Conservation (phyloP, 2,797 vertebrate species). For the Lophius americanus region DNA sequence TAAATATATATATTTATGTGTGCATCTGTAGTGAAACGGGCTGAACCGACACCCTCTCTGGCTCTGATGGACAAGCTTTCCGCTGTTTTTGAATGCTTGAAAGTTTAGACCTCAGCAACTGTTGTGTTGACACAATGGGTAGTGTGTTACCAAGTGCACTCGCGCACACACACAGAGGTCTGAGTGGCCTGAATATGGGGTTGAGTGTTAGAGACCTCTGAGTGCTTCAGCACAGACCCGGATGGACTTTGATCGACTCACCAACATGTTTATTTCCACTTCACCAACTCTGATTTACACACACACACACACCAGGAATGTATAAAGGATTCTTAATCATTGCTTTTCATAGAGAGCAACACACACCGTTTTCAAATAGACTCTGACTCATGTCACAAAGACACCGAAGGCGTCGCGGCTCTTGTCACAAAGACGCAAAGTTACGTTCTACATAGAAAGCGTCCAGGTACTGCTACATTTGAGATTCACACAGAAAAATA, state of each 20-base stretch:
- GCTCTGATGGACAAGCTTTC: conserved; percentile 15
- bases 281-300: background rate
- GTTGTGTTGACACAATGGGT: conserved; percentile 61
- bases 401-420: too few relatives aligned
- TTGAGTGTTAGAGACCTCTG: conserved; percentile 9
- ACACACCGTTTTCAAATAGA: too few relatives aligned
- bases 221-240: conserved; percentile 20
- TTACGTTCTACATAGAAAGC: too few relatives aligned
- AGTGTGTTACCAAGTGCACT: conserved; percentile 22
- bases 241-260: conserved; percentile 25
- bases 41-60: conserved; percentile 5
- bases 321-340: background rate
- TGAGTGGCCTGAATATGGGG: conserved; percentile 32
- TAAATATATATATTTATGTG: too few relatives aligned
- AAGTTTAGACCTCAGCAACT: conserved; percentile 42
- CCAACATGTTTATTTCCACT: conserved; percentile 23
- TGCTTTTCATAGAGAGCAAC: background rate
- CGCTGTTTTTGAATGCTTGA: conserved; percentile 23
- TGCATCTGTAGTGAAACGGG: too few relatives aligned
- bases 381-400: too few relatives aligned
- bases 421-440: too few relatives aligned
- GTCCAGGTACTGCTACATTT: too few relatives aligned
- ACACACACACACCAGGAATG: too few relatives aligned
- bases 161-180: conserved; percentile 8
- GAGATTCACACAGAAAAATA: too few relatives aligned